Evolutionary conservation across 2,888 invertebrate genomes (phyloP), one percentile per base, ranked within the genome.

Genomic region (Phytoseiulus persimilis): DNA sequence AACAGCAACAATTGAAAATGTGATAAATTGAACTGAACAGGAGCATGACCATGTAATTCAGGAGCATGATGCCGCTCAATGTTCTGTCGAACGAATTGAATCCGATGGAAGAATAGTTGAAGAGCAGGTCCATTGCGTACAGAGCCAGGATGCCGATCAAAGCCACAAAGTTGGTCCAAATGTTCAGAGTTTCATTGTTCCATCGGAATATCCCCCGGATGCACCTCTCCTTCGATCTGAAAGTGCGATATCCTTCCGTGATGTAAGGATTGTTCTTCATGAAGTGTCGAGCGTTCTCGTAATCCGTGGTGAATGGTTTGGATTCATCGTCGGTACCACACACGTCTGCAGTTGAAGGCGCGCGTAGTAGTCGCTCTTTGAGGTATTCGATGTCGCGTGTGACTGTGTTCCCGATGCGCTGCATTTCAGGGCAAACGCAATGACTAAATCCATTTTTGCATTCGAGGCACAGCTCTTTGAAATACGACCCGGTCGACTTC

Each of bases 261-360:
- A 87, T 87, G 87, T 87, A 87, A 28, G 33, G 87, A 45, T 87
- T 87, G 87, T 87, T 87, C 33, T 87, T 87, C 32, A 87, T 87
- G 33, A 87, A 87, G 33, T 87, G 87, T 32, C 87, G 2, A 32
- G 87, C 87, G 33, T 33, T 33, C 87, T 18, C 87, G 23, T 33
- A 87, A 31, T 87, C 87, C n/a, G 87, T 87, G 18, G 87, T 87
- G n/a, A 87, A 45, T 23, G 87, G 87, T 32, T 87, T 87, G 6
- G 87, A 87, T 31, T 87, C 87, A 28, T 84, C 84, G 33, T 87
- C 87, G 14, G 33, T 45, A 9, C 87, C 87, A 45, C 87, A 87
- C 31, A 33, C 33, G 87, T 87, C 87, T 32, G 32, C 87, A 45
- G 45, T 11, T 45, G 87, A 87, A 28, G 87, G 33, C 39, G 87